Base-by-base conservation (phyloP, 2,797 vertebrate genomes). In the Pantherophis vulpinus region DNA sequence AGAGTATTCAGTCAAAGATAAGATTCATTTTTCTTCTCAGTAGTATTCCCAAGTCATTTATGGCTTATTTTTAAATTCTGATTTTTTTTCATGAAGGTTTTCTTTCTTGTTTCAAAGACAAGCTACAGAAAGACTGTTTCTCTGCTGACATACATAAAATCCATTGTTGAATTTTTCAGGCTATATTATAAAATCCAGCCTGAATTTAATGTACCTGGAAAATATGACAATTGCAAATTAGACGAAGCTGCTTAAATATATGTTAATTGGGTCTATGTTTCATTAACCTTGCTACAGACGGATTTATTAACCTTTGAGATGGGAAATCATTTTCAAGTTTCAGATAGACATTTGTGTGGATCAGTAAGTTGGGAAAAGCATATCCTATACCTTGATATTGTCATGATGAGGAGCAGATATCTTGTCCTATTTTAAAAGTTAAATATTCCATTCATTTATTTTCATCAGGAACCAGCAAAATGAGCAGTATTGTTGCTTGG, bases 11-110 rank as follows among this genome's bases (percentile, higher is more conserved):
- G 27, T 87, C 54, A 90, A 79, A 79, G 90, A 91, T 88, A 47
- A 88, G 90, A 61, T 91, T 91, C 63, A 61, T 88, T 88, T 91
- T 93, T 88, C 86, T 88, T 37, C 86, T 83, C 61, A 13, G 12
- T 20, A 88, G 63, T 79, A 91, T 91, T 93, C 90, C 92, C 86
- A 37, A 91, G 61, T n/a, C 29, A 88, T 54, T 47, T 47, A 23
- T 25, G 47, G 63, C 29, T 74, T 88, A 88, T 91, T 88, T 93
- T 91, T 91, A 88, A 93, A 93, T 42, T 70, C 89, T 61, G 92
- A 20, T 60, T 88, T 87, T 79, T 47, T 47, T 83, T 23, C 8
- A 47, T 79, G 90, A 91, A 91, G 29, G 79, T 79, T 29, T 59
- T 91, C 61, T 83, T 86, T 51, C 20, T 61, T 79, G 42, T 91